A percentile compares a stretch with the other conserved stretches of the same genome.
These are phyloP conservation scores for Halcyon badia DNA, from an alignment of 2,797 vertebrate genomes.

Conservation along the genomic window DNA sequence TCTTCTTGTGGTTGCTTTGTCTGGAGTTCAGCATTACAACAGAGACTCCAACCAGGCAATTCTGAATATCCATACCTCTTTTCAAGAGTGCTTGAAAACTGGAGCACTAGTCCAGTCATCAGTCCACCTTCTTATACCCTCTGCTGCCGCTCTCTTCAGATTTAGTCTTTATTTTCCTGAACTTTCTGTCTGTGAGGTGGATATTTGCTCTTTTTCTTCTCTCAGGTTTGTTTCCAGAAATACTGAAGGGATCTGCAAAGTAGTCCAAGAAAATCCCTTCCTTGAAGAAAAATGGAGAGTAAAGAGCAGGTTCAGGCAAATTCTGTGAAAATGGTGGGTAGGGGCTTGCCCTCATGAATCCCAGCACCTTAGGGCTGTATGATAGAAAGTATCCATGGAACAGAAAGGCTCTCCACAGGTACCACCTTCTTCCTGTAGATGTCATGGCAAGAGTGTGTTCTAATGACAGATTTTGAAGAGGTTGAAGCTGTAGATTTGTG, in stretches of 20 bases:
- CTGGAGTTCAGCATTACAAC: background rate
- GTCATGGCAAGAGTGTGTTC: background rate
- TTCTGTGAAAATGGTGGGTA: background rate
- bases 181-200: background rate
- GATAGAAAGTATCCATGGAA: background rate
- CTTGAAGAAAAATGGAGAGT: background rate
- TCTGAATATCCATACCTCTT: background rate
- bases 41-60: background rate
- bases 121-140: background rate
- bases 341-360: fast-evolving
- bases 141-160: background rate
- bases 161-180: background rate
- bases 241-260: background rate
- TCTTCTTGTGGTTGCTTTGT: background rate
- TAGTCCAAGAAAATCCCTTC: background rate
- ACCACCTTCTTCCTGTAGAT: background rate
- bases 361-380: fast-evolving
- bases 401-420: background rate
- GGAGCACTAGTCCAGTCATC: background rate
- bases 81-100: background rate
- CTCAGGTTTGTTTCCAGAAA: background rate
- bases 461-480: background rate
- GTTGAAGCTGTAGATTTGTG: background rate
- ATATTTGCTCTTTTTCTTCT: background rate
- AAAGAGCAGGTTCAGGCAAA: background rate